Evolutionary conservation across 2,888 invertebrate genomes (phyloP).

Genomic region (Flexamia atlantica): DNA sequence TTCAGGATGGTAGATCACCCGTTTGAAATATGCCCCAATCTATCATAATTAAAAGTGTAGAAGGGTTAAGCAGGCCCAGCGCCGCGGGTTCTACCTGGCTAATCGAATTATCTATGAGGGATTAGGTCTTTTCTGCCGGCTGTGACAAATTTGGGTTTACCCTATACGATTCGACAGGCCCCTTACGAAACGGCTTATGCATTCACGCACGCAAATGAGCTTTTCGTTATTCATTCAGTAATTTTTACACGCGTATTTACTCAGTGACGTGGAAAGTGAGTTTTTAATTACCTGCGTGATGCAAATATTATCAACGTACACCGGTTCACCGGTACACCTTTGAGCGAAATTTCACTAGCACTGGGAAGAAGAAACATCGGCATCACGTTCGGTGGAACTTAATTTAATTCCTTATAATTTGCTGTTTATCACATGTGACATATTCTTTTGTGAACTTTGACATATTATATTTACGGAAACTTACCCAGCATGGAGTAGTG

Average conservation of each 20-base stretch:
- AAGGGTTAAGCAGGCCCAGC: conserved; percentile 12
- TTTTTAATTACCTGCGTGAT: no score
- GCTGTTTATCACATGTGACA: no score
- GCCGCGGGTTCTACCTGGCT: conserved; percentile 1
- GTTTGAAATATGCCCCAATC: neutral
- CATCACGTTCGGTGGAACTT: no score
- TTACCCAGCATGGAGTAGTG: no score
- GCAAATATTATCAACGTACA: no score
- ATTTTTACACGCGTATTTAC: neutral
- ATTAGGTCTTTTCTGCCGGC: conserved; percentile 14
- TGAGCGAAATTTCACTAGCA: no score
- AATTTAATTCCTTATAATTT: no score
- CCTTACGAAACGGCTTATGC: neutral
- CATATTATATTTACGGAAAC: no score
- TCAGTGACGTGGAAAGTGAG: neutral
- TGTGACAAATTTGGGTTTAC: conserved; percentile 9
- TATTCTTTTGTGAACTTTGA: no score
- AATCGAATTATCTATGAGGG: conserved; percentile 46
- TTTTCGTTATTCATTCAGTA: neutral
- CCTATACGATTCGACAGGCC: neutral
- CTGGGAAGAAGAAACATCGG: no score
- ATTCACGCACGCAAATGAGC: conserved; percentile 37
- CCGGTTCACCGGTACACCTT: no score
- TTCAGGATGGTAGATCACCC: neutral
- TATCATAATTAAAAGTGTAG: conserved; percentile 37